These are phyloP conservation scores for Druon quercuslanigerum DNA, from an alignment of 1,140 invertebrate genomes.

Conservation along the genomic window DNA sequence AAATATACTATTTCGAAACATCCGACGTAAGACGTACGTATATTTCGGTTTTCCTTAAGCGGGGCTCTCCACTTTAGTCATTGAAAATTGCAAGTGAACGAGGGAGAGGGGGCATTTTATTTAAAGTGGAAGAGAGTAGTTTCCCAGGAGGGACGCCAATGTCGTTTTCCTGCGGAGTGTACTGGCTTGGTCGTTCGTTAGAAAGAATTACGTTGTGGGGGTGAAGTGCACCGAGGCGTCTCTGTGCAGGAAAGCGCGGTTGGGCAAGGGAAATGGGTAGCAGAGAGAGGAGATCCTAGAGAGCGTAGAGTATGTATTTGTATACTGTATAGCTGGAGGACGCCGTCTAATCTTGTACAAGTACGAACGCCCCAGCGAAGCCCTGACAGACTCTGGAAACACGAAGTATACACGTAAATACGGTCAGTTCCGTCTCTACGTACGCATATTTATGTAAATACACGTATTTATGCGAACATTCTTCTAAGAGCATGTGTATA, in stretches of 20 bases:
- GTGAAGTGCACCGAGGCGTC: slow-evolving; percentile 29
- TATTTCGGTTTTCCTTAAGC: too few relatives aligned
- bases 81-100: too few relatives aligned
- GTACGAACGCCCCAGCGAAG: slow-evolving; percentile 32
- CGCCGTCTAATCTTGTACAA: slow-evolving; percentile 44
- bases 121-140: too few relatives aligned
- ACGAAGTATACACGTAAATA: slow-evolving; percentile 36
- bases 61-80: too few relatives aligned
- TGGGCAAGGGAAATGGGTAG: too few relatives aligned
- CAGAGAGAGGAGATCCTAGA: too few relatives aligned
- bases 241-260: slow-evolving; percentile 28
- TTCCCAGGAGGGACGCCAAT: neutral
- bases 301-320: too few relatives aligned
- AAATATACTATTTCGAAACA: too few relatives aligned
- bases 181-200: slow-evolving; percentile 42
- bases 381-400: too few relatives aligned
- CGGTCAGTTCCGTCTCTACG: slow-evolving; percentile 32
- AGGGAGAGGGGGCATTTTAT: too few relatives aligned
- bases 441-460: slow-evolving; percentile 36
- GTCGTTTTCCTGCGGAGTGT: slow-evolving; percentile 34
- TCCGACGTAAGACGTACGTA: too few relatives aligned
- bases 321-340: slow-evolving; percentile 25
- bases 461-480: slow-evolving; percentile 18
- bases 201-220: slow-evolving; percentile 42
- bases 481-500: slow-evolving; percentile 33